Evolutionary conservation across 2,113 vertebrate genomes (phyloP).

Genomic region (Phrynocephalus versicolor): DNA sequence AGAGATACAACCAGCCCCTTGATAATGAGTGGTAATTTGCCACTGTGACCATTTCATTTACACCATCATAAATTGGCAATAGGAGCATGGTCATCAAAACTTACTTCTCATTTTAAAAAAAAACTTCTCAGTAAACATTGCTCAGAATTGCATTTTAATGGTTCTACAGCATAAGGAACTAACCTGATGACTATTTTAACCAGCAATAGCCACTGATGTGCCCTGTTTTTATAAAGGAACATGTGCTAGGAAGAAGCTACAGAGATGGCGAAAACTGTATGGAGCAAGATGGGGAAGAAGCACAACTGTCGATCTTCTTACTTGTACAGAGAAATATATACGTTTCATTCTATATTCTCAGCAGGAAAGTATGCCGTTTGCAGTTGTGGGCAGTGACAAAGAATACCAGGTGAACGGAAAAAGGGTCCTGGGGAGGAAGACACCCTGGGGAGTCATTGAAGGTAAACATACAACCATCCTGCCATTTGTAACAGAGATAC

Average conservation of each 20-base stretch:
- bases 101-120: too few relatives aligned
- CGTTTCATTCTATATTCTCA: conserved; percentile 53
- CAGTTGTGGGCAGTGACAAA: conserved; percentile 96
- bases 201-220: too few relatives aligned
- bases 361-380: conserved; percentile 97
- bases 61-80: too few relatives aligned
- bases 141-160: not conserved
- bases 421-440: conserved; percentile 93
- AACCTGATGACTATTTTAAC: not conserved
- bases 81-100: too few relatives aligned
- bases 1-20: too few relatives aligned
- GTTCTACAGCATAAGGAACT: conserved; percentile 3
- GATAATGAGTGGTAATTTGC: too few relatives aligned
- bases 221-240: not conserved
- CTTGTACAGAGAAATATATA: conserved; percentile 29
- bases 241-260: not conserved
- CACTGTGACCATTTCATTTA: too few relatives aligned
- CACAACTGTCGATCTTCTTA: not conserved
- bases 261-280: not conserved
- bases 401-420: conserved; percentile 97
- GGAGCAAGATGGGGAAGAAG: not conserved
- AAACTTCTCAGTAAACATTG: not conserved
- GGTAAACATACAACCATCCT: conserved; percentile 72
- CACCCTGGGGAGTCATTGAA: conserved; percentile 96
- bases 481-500: not conserved